Percentiles rank a stretch among this genome's conserved stretches.
phyloP scores from a whole-genome alignment of 2,113 vertebrate genomes.

The Oplegnathus fasciatus region DNA sequence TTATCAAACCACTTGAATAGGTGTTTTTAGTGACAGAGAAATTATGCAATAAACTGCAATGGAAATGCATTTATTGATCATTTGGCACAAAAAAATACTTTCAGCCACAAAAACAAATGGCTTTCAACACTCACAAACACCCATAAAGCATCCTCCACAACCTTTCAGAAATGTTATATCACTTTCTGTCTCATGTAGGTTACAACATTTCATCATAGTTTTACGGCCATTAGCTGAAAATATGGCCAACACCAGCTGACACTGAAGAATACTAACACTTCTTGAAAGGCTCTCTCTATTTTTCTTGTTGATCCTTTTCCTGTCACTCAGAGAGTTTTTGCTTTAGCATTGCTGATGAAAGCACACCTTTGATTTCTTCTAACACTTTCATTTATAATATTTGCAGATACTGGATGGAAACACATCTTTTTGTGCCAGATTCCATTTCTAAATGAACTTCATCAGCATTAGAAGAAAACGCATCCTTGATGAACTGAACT shows the following conservation, averaged over 20 bases:
- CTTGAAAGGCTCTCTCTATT: slow-evolving; percentile 2
- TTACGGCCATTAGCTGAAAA: background rate
- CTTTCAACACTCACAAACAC: background rate
- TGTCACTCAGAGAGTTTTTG: background rate
- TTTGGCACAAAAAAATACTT: background rate
- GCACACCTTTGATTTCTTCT: slow-evolving; percentile 11
- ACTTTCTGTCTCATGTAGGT: background rate
- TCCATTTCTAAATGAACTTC: background rate
- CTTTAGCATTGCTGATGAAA: slow-evolving; percentile 5
- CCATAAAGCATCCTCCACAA: background rate
- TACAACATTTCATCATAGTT: slow-evolving; percentile 19
- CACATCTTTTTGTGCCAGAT: slow-evolving; percentile 11
- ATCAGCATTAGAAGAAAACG: background rate
- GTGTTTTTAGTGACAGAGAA: background rate
- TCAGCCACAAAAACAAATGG: background rate
- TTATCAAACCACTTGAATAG: background rate
- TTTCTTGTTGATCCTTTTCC: slow-evolving; percentile 32
- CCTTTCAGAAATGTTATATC: slow-evolving; percentile 16
- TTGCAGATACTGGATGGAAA: background rate
- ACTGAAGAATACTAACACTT: slow-evolving; percentile 25
- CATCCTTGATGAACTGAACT: slow-evolving; percentile 11
- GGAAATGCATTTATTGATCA: slow-evolving; percentile 5
- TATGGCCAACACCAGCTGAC: slow-evolving; percentile 11
- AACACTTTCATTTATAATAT: slow-evolving; percentile 10
- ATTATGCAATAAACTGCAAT: background rate